These are phyloP conservation scores for Hylia prasina DNA, from an alignment of 2,113 vertebrate genomes.

Conservation along the genomic window DNA sequence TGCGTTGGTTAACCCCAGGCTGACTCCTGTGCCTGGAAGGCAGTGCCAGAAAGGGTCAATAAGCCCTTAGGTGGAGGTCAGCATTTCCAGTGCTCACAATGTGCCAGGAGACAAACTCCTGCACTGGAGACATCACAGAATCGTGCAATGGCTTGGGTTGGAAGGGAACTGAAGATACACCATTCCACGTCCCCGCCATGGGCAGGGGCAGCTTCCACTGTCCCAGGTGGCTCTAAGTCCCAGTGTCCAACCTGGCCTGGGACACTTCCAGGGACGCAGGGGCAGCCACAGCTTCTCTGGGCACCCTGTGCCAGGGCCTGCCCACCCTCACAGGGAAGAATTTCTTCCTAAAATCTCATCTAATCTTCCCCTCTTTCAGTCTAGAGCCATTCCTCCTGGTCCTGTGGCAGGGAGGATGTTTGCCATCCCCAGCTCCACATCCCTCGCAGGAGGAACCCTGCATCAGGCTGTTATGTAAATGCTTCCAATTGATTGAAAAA, in stretches of 20 bases:
- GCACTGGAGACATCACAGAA: neutral
- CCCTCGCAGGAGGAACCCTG: conserved; percentile 1
- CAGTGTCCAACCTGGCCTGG: neutral
- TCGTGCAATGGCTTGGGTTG: neutral
- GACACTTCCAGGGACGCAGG: neutral
- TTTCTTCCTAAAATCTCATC: neutral
- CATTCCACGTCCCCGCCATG: neutral
- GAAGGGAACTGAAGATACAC: neutral
- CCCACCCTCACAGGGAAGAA: neutral
- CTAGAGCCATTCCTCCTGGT: neutral
- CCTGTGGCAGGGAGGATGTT: neutral
- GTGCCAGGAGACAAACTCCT: neutral
- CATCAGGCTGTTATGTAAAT: conserved; percentile 69
- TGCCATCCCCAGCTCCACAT: neutral
- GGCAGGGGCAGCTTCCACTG: neutral
- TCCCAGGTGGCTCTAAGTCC: neutral
- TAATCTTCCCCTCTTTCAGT: neutral
- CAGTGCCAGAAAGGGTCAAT: neutral
- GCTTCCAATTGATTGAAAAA: conserved; percentile 83
- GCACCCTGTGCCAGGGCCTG: neutral
- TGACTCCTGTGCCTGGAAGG: neutral
- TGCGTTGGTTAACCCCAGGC: neutral
- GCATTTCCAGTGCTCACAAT: neutral
- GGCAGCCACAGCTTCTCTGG: neutral
- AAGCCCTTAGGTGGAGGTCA: neutral